Evolutionary conservation across 2,888 invertebrate genomes (phyloP).

Genomic region (Eudemis profundana): DNA sequence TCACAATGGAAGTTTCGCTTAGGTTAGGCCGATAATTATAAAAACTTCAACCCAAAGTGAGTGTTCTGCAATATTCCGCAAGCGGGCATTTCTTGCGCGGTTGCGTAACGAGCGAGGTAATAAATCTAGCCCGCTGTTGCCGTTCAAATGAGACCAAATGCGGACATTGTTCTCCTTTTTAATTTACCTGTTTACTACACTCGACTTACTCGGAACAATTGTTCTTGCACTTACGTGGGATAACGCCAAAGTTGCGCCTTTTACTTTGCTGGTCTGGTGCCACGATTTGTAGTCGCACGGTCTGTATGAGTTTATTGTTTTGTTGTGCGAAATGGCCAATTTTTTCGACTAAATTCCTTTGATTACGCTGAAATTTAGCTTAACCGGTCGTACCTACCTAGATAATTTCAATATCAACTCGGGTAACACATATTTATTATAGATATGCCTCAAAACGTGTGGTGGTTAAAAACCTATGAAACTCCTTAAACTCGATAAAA

Average conservation of each 20-base stretch:
- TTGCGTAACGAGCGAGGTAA: conserved; percentile 56
- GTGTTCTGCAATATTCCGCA: conserved; percentile 54
- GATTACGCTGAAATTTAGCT: no score
- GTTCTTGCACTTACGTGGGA: conserved; percentile 19
- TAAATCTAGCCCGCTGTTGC: conserved; percentile 49
- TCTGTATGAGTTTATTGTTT: conserved; percentile 23
- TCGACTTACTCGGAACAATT: conserved; percentile 15
- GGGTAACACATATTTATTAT: no score
- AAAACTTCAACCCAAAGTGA: conserved; percentile 38
- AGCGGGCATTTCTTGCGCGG: conserved; percentile 51
- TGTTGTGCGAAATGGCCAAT: no score
- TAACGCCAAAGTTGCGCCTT: conserved; percentile 9
- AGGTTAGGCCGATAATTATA: conserved; percentile 21
- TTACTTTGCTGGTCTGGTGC: conserved; percentile 10
- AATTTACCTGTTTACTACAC: conserved; percentile 36
- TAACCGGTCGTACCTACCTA: no score
- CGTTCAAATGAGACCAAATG: conserved; percentile 49
- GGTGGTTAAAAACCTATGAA: no score
- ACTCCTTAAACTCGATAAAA: no score
- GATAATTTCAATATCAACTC: no score
- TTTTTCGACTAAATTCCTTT: no score
- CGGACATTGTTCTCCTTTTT: conserved; percentile 45
- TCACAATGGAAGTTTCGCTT: conserved; percentile 20
- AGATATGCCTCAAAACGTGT: no score
- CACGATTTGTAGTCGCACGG: conserved; percentile 14